These are phyloP conservation scores for Yponomeuta cagnagella DNA, from an alignment of 2,888 invertebrate species.

Conservation along the genomic window DNA sequence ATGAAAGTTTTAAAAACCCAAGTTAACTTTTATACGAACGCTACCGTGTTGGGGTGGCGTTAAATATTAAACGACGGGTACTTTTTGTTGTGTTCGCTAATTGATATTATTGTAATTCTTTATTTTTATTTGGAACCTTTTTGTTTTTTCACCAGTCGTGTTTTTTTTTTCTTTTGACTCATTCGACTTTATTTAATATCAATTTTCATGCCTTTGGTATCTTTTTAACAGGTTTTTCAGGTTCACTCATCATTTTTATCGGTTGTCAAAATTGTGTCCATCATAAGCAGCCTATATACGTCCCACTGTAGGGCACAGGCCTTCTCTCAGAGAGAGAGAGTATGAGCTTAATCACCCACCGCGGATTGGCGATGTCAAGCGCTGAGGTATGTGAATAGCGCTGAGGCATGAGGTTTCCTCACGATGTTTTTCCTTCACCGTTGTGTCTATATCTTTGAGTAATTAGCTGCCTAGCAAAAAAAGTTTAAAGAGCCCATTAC, in stretches of 20 bases:
- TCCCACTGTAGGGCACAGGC: too few relatives aligned
- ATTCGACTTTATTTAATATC: not conserved
- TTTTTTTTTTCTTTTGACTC: not conserved
- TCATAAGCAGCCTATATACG: too few relatives aligned
- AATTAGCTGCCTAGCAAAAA: not conserved
- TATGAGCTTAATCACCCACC: too few relatives aligned
- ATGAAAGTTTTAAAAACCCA: conserved; percentile 71
- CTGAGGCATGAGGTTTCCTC: too few relatives aligned
- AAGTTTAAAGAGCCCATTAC: not conserved
- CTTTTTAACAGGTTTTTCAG: too few relatives aligned
- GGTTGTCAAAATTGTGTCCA: not conserved
- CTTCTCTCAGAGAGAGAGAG: too few relatives aligned
- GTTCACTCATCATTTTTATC: not conserved
- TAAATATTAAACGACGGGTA: conserved; percentile 53
- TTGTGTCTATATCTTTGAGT: not conserved
- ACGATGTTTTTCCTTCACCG: too few relatives aligned
- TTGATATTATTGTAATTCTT: conserved; percentile 55
- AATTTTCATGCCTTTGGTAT: too few relatives aligned
- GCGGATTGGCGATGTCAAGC: too few relatives aligned
- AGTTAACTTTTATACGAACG: conserved; percentile 59
- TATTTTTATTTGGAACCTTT: not conserved
- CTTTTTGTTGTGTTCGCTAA: conserved; percentile 50
- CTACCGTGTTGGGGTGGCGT: conserved; percentile 43
- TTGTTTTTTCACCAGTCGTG: not conserved
- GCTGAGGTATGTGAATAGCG: too few relatives aligned